Conservation (phyloP, 2,888 invertebrate genomes). For the Hypomecis atomaria region DNA sequence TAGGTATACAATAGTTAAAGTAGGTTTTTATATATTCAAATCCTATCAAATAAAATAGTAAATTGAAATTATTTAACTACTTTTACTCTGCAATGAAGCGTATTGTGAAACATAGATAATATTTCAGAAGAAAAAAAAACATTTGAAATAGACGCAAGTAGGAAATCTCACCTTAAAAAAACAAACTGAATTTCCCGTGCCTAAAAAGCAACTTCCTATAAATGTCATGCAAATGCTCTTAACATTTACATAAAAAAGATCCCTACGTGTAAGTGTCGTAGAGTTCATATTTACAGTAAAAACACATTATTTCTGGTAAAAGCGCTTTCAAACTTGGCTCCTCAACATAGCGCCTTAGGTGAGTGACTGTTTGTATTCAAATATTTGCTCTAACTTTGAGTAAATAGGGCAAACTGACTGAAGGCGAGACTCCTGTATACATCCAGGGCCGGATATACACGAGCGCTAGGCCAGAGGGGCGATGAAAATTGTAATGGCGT, state of each 20-base stretch:
- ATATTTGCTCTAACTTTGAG: slow-evolving; percentile 41
- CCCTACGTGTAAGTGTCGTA: not conserved
- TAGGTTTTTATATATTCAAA: no score
- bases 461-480: not conserved
- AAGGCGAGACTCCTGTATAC: slow-evolving; percentile 23
- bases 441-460: slow-evolving; percentile 5
- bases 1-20: no score
- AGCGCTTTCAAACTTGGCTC: slow-evolving; percentile 31
- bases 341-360: slow-evolving; percentile 29
- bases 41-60: no score
- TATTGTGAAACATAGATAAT: no score
- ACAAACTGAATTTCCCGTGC: no score
- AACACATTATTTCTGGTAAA: slow-evolving; percentile 24
- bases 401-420: slow-evolving; percentile 35
- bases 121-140: no score
- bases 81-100: no score
- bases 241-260: not conserved
- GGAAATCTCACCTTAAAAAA: no score
- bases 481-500: not conserved
- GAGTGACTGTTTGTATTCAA: slow-evolving; percentile 40
- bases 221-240: not conserved
- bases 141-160: no score
- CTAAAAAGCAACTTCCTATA: not conserved
- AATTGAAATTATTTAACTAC: no score
- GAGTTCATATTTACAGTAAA: slow-evolving; percentile 12